These are phyloP conservation scores for Seira ritae DNA, from an alignment of 2,888 invertebrate genomes.

Conservation along the genomic window DNA sequence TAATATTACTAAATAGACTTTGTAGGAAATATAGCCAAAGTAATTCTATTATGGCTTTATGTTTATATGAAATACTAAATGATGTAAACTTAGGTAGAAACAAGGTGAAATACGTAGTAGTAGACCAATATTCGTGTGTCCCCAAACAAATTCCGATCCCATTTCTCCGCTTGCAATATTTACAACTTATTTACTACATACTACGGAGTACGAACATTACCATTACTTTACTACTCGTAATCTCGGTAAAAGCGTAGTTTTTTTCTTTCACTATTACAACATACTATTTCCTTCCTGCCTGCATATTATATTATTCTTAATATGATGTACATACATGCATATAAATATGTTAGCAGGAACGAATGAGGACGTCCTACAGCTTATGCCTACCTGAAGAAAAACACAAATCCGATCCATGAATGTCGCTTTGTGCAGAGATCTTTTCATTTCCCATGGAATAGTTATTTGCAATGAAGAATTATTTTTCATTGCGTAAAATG, in stretches of 20 bases:
- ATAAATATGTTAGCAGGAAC: too few species aligned
- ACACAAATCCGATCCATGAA: too few species aligned
- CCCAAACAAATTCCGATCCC: conserved; percentile 60
- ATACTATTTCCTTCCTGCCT: conserved; percentile 39
- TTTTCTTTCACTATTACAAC: conserved; percentile 37
- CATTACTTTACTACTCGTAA: too few species aligned
- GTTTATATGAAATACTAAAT: conserved; percentile 13
- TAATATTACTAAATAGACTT: not conserved
- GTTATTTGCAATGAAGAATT: not conserved
- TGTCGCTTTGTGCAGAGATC: not conserved
- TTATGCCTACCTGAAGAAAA: not conserved
- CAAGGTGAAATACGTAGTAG: not conserved
- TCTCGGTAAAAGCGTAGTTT: too few species aligned
- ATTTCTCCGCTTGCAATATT: conserved; percentile 47
- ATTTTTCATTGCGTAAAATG: not conserved
- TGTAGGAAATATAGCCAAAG: conserved; percentile 11
- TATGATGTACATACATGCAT: too few species aligned
- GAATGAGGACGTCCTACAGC: conserved; percentile 10
- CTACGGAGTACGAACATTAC: too few species aligned
- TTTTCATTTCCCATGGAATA: not conserved
- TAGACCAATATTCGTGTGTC: conserved; percentile 49
- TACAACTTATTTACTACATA: conserved; percentile 64
- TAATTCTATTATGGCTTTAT: conserved; percentile 20
- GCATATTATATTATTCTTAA: too few species aligned
- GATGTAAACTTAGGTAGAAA: not conserved